Conservation (phyloP, 2,113 vertebrate genomes). For the Carollia perspicillata region DNA sequence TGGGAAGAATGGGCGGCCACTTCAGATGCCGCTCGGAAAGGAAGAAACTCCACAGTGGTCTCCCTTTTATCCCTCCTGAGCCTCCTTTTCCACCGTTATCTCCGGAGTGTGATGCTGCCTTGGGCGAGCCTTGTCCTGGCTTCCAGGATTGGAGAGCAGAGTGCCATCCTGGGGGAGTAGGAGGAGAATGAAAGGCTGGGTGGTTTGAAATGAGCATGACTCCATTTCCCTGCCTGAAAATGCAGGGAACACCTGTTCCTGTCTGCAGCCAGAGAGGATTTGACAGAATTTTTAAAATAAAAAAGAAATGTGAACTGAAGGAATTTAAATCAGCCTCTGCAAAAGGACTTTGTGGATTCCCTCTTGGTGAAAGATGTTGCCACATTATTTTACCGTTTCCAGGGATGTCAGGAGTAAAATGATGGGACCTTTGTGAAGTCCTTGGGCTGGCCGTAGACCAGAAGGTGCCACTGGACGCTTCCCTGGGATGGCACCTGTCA, state of each 20-base stretch:
- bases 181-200: neutral
- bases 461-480: neutral
- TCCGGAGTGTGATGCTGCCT: neutral
- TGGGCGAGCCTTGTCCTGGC: fast-evolving
- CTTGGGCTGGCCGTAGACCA: neutral
- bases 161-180: neutral
- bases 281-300: neutral
- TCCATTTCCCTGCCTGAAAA: neutral
- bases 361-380: neutral
- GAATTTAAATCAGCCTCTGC: neutral
- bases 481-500: neutral
- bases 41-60: neutral
- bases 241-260: neutral
- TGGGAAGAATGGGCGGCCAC: neutral
- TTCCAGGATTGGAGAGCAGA: too few relatives aligned
- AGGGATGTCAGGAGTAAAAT: neutral
- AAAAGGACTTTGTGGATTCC: neutral
- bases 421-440: neutral
- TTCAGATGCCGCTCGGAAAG: neutral
- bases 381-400: neutral
- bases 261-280: neutral
- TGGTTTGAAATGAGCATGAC: neutral
- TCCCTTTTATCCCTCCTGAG: neutral
- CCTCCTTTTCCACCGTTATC: neutral
- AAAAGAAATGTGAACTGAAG: neutral